phyloP scores from a whole-genome alignment of 2,113 vertebrate genomes.

The Tamias sibiricus region DNA sequence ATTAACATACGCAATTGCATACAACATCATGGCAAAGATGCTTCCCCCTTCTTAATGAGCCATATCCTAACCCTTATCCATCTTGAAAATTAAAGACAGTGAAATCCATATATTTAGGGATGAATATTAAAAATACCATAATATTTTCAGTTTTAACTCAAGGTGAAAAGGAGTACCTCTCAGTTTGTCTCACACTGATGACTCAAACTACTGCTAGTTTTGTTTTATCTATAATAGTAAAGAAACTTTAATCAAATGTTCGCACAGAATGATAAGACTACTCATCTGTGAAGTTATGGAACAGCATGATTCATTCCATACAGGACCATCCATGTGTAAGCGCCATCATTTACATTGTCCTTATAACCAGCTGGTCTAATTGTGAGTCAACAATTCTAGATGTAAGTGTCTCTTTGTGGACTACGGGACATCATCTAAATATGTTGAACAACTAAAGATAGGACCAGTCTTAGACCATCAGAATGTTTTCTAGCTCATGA shows the following conservation, averaged over 20 bases:
- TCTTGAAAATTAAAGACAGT: not conserved
- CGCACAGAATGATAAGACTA: not conserved
- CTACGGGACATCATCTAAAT: not conserved
- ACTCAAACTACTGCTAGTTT: not conserved
- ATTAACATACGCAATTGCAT: not conserved
- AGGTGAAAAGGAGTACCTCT: not conserved
- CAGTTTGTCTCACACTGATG: not conserved
- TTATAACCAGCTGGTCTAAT: not conserved
- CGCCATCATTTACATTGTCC: not conserved
- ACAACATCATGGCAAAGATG: not conserved
- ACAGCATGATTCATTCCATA: not conserved
- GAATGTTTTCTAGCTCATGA: slow-evolving; percentile 4
- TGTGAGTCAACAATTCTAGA: not conserved
- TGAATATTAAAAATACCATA: not conserved
- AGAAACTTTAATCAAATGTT: not conserved
- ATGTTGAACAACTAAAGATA: not conserved
- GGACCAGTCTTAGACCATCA: not conserved
- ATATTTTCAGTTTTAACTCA: slow-evolving; percentile 5
- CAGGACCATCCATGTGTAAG: not conserved
- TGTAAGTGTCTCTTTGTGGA: not conserved
- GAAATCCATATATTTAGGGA: not conserved
- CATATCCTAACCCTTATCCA: not conserved
- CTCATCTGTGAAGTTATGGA: not conserved
- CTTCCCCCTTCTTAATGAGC: not conserved
- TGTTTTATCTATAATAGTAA: not conserved